Evolutionary conservation across 2,113 vertebrate genomes (phyloP).

Genomic region (Archocentrus centrarchus): DNA sequence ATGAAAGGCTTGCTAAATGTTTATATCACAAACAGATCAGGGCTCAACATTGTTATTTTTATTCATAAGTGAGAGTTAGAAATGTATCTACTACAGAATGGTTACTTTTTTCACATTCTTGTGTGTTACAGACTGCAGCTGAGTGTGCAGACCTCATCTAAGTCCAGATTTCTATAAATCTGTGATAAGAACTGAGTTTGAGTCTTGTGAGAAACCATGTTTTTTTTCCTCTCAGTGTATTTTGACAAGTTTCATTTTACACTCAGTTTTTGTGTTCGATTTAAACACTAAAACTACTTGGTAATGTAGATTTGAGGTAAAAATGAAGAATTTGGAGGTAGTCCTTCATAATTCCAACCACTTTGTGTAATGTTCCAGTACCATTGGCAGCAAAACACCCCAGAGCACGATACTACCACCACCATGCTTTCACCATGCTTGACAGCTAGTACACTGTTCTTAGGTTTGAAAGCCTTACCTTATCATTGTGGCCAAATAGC

Average conservation of each 20-base stretch:
- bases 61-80: neutral
- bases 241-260: too few relatives aligned
- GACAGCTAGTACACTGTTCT: neutral
- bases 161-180: neutral
- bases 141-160: neutral
- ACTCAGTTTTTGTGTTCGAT: neutral
- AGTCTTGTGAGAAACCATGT: neutral
- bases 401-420: neutral
- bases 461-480: neutral
- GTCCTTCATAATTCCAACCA: too few relatives aligned
- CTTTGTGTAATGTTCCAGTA: too few relatives aligned
- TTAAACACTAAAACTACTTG: too few relatives aligned
- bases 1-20: too few relatives aligned
- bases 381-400: too few relatives aligned
- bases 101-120: neutral
- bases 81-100: too few relatives aligned
- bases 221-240: neutral
- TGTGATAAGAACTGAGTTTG: neutral
- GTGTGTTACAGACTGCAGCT: neutral
- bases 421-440: too few relatives aligned
- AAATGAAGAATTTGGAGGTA: too few relatives aligned
- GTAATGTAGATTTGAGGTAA: too few relatives aligned
- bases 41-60: accelerated
- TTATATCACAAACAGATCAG: too few relatives aligned
- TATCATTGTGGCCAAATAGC: neutral